phyloP scores from a whole-genome alignment of 2,888 invertebrate species.

The Lagria hirta region DNA sequence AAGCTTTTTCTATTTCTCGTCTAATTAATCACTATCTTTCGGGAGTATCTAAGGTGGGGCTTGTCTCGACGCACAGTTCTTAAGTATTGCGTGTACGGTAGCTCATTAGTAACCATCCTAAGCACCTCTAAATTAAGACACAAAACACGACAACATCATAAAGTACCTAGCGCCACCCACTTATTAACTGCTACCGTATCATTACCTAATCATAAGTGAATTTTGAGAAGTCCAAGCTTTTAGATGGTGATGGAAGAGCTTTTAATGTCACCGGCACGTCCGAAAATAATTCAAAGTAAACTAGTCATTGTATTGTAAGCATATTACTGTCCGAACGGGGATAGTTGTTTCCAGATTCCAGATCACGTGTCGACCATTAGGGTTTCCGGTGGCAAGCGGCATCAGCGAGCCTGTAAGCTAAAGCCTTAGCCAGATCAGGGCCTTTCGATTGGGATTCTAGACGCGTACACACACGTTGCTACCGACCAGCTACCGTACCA shows the following conservation, averaged over 20 bases:
- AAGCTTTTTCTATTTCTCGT: constrained; percentile 12
- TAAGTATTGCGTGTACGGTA: constrained; percentile 30
- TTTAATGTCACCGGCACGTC: no score
- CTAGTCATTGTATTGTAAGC: constrained; percentile 51
- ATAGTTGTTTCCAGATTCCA: constrained; percentile 52
- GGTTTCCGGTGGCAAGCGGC: constrained; percentile 49
- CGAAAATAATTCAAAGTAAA: constrained; percentile 45
- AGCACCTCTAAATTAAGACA: constrained; percentile 23
- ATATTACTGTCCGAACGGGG: constrained; percentile 46
- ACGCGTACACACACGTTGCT: constrained; percentile 44
- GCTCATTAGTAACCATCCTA: constrained; percentile 24
- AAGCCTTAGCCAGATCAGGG: constrained; percentile 30
- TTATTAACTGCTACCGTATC: constrained; percentile 17
- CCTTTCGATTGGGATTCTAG: constrained; percentile 45
- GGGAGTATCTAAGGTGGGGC: constrained; percentile 17
- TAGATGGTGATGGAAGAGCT: no score
- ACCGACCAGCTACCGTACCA: constrained; percentile 45
- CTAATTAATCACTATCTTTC: constrained; percentile 17
- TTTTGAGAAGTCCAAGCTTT: constrained; percentile 14
- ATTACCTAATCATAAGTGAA: constrained; percentile 17
- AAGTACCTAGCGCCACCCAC: constrained; percentile 22
- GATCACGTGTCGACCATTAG: constrained; percentile 55
- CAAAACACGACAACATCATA: constrained; percentile 23
- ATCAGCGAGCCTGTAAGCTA: constrained; percentile 26
- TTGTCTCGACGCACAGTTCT: constrained; percentile 13